Base-by-base conservation (phyloP, 2,888 invertebrate genomes). In the Tipula confusa region DNA sequence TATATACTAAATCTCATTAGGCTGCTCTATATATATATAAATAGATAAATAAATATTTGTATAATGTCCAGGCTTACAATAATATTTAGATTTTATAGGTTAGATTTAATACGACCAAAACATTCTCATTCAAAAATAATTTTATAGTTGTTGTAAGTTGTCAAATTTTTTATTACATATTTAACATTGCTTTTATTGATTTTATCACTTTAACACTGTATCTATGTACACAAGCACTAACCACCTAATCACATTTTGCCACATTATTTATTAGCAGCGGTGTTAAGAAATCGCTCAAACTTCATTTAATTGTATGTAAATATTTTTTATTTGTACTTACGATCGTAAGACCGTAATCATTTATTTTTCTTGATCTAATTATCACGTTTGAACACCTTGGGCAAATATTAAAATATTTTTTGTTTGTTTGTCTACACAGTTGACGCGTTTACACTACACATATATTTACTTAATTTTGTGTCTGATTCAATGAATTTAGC, bases 1-100 rank as follows among this genome's bases (percentile, higher is more conserved):
- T 36, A 9, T 38, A 4, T 80, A 48, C 4, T n/a, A 43, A n/a
- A 97, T 88, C 93, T 96, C 48, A 90, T 94, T 0, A 95, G 96
- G 64, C 98, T 98, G 98, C 89, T 97, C 36, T 86, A 43, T 84
- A 88, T 89, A 64, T 33, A 38, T 36, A 9, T 36, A 4, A 38
- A 48, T 24, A 13, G 11, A 31, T 79, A 36, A 7, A 18, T 13
- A 18, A 18, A 15, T 29, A 80, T 15, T 36, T 29, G 88, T 88
- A 83, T 87, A 89, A 28, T 64, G 64, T 64, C 64, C 64, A 64
- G 64, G 64, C 64, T 64, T 64, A 64, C 24, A 9, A 43, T 38
- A 38, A 11, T 11, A 64, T 64, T 24, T 64, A 64, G 15, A 43
- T 43, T 13, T 9, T 33, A n/a, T 31, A 5, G 4, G 31, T n/a